Base-by-base conservation (phyloP, 30 jellyfish, hydroid and myxozoan species). In the Hydractinia symbiolongicarpus region DNA sequence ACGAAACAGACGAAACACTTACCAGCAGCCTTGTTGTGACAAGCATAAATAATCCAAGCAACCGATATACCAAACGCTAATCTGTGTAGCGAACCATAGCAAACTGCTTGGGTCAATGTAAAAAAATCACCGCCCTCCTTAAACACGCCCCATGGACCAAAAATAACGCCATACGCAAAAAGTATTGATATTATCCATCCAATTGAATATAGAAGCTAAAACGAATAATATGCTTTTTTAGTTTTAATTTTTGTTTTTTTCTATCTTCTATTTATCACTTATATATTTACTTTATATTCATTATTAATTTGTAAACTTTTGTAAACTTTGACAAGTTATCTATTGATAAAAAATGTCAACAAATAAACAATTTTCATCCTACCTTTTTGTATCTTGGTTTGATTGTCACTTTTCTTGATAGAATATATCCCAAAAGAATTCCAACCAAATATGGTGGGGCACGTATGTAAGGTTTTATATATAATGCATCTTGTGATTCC, bases 381-480 rank as follows among this genome's bases (percentile, higher is more conserved):
- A 82, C 94, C 94, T 84, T 70, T 64, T 78, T 82, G 10, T 61
- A 58, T n/a, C 17, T 53, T 8, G 90, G 86, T 56, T 77, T 56
- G 30, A 84, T 21, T 21, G 61, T 77, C 78, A 76, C 19, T 7
- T 77, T 78, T 68, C 72, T 74, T 82, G 70, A 72, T 4, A 90
- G 66, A 15, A 90, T 14, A 78, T 84, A 90, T 50, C 97, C 97
- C 13, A 90, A 79, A 10, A 74, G 60, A 67, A 90, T 21, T 4
- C 97, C 97, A 56, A 86, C 88, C 21, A 90, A 77, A 54, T 90
- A 90, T 4, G 97, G 97, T 13, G 78, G 61, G 30, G 81, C 77
- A 11, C 97, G 83, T 83, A 91, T 80, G 66, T 86, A 90, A 9
- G 97, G 97, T 62, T 90, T 90, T 5, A 64, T 57, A 76, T 90